Conservation (phyloP, 2,113 vertebrate genomes). For the Boleophthalmus pectinirostris region DNA sequence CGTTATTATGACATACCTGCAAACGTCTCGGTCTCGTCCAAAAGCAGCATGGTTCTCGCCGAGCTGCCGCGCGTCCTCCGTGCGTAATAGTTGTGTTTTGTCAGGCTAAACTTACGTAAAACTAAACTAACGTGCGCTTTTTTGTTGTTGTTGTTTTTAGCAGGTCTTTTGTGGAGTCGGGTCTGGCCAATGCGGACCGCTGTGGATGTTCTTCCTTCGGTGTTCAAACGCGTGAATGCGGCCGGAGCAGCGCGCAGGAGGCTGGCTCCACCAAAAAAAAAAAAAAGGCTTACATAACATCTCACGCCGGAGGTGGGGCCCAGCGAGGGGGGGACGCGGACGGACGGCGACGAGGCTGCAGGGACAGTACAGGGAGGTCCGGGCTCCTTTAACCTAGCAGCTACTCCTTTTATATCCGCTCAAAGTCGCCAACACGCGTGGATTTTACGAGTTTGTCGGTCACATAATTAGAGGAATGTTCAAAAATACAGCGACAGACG, state of each 20-base stretch:
- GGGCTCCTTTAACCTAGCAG: neutral
- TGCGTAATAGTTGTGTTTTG: slow-evolving; percentile 6
- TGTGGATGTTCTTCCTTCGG: slow-evolving; percentile 24
- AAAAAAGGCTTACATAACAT: slow-evolving; percentile 72
- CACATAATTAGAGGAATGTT: neutral
- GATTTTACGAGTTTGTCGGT: slow-evolving; percentile 2
- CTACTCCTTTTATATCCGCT: neutral
- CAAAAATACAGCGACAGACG: neutral
- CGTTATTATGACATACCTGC: slow-evolving; percentile 53
- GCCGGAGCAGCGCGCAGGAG: slow-evolving; percentile 49
- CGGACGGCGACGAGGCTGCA: neutral
- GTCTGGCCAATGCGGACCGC: neutral
- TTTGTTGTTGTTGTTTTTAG: neutral
- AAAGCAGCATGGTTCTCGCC: slow-evolving; percentile 61
- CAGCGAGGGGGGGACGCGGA: slow-evolving; percentile 41
- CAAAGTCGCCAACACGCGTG: slow-evolving; percentile 28
- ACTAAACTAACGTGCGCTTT: neutral
- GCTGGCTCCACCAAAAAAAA: slow-evolving; percentile 50
- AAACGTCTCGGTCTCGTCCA: slow-evolving; percentile 70
- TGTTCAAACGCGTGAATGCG: slow-evolving; percentile 48
- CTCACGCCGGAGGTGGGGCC: slow-evolving; percentile 57
- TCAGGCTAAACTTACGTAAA: slow-evolving; percentile 13
- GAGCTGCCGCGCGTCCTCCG: slow-evolving; percentile 10
- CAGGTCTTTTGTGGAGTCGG: neutral
- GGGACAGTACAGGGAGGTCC: neutral